phyloP scores from a whole-genome alignment of 2,888 invertebrate species.

The Cosmopolites sordidus region DNA sequence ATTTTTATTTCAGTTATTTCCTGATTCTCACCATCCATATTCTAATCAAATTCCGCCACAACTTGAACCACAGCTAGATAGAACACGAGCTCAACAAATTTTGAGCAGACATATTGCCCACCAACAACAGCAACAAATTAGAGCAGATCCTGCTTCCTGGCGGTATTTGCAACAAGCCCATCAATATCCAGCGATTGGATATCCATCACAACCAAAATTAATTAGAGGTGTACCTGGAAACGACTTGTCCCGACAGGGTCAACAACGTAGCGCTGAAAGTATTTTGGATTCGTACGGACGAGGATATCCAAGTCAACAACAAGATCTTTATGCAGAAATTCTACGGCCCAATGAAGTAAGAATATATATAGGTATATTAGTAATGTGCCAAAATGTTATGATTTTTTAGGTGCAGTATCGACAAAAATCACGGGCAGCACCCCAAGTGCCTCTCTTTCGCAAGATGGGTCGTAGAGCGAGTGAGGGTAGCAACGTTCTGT shows the following conservation, averaged over 20 bases:
- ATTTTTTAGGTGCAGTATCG: conserved; percentile 24
- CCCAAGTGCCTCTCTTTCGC: conserved; percentile 45
- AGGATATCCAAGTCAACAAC: conserved; percentile 18
- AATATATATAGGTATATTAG: conserved; percentile 13
- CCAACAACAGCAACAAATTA: conserved; percentile 33
- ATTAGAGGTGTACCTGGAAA: conserved; percentile 3
- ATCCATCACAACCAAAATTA: not conserved
- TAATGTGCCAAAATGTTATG: not conserved
- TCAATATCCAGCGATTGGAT: conserved; percentile 3
- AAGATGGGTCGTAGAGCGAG: conserved; percentile 52
- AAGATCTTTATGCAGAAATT: conserved; percentile 37
- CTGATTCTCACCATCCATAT: conserved; percentile 82
- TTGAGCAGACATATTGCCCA: conserved; percentile 32
- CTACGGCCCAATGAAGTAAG: conserved; percentile 40
- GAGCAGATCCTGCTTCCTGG: conserved; percentile 51
- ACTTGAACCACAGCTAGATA: conserved; percentile 33
- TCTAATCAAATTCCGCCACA: conserved; percentile 48
- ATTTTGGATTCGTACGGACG: conserved; percentile 24
- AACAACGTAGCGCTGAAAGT: conserved; percentile 36
- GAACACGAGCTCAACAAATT: conserved; percentile 36
- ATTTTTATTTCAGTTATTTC: conserved; percentile 67
- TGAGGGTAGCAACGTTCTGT: conserved; percentile 49
- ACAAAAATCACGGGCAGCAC: conserved; percentile 46
- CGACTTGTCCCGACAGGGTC: conserved; percentile 39
- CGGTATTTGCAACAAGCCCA: conserved; percentile 45